Evolutionary conservation across 2,888 invertebrate species (phyloP), one percentile per base, ranked within the genome.

Genomic region (Standfussiana lucernea): DNA sequence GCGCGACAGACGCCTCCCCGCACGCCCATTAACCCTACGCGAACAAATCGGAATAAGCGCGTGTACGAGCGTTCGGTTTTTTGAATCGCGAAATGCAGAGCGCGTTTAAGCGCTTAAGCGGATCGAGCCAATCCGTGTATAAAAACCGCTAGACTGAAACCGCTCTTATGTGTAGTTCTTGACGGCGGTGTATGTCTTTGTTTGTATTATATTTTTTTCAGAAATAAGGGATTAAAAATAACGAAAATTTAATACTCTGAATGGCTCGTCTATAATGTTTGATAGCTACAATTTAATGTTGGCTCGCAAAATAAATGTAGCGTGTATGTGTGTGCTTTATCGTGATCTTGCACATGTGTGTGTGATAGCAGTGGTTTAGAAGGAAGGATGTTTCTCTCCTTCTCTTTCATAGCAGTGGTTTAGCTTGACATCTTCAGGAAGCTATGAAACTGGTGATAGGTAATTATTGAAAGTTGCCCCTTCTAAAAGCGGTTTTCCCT

Each of bases 271-370:
- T 28, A 37, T 37, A 8, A 59, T 35, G 15, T 79, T 56, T 71
- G 11, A 53, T 37, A 15, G 15, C 28, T n/a, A 56, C 5, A 62
- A 24, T 69, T 59, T 4, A 32, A 83, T 59, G 79, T 78, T 37
- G 32, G 73, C 85, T 74, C 81, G 93, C 93, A 93, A 93, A 90
- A 85, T 83, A 91, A 93, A 92, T 77, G 78, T 89, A 91, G 92
- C 93, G 89, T 91, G 89, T 89, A 80, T 80, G 68, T 86, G 80
- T 88, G 83, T 87, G 88, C 86, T 62, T 82, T 79, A 83, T 66
- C 47, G 83, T 87, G 80, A 79, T 79, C 53, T 68, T 80, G 67
- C 75, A 70, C 64, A 72, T 71, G 70, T 74, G 75, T 79, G 35
- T 77, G 82, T 81, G 79, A 81, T 71, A 73, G 82, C 82, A 73